phyloP scores from a whole-genome alignment of 2,888 invertebrate genomes.

The Cataglyphis rosenhaueri region DNA sequence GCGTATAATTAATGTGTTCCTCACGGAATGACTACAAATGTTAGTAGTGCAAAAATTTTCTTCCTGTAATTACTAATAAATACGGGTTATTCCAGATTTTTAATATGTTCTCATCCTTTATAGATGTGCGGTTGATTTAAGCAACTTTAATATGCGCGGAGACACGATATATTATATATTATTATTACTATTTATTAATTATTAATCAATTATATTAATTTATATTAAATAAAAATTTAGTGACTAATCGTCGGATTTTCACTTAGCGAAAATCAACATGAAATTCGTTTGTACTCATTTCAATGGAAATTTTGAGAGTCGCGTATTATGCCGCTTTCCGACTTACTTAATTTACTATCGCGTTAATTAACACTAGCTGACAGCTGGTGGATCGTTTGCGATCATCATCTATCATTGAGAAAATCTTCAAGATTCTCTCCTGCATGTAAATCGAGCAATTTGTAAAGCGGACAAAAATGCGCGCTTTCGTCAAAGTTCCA shows the following conservation, averaged over 20 bases:
- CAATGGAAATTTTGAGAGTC: slow-evolving; percentile 7
- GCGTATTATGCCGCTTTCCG: not conserved
- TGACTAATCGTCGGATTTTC: not conserved
- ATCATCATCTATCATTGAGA: slow-evolving; percentile 16
- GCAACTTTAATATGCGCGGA: not conserved
- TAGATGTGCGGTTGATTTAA: not conserved
- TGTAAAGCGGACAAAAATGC: not conserved
- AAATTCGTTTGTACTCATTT: not conserved
- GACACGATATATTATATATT: not conserved
- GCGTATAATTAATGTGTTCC: slow-evolving; percentile 18
- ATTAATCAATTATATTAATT: not conserved
- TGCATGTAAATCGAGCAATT: not conserved
- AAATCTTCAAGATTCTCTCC: not conserved
- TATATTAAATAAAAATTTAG: not conserved
- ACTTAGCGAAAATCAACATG: not conserved
- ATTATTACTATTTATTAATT: not conserved
- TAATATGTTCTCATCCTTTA: not conserved
- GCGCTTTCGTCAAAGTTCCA: slow-evolving; percentile 39
- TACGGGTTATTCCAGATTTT: not conserved
- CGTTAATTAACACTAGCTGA: slow-evolving; percentile 20
- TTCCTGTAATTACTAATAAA: not conserved
- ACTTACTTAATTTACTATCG: slow-evolving; percentile 25
- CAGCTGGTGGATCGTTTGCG: not conserved
- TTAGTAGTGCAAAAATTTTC: slow-evolving; percentile 11
- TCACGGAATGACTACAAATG: not conserved